Evolutionary conservation across 1,140 invertebrate genomes (phyloP).

Genomic region (Brachionus calyciflorus): DNA sequence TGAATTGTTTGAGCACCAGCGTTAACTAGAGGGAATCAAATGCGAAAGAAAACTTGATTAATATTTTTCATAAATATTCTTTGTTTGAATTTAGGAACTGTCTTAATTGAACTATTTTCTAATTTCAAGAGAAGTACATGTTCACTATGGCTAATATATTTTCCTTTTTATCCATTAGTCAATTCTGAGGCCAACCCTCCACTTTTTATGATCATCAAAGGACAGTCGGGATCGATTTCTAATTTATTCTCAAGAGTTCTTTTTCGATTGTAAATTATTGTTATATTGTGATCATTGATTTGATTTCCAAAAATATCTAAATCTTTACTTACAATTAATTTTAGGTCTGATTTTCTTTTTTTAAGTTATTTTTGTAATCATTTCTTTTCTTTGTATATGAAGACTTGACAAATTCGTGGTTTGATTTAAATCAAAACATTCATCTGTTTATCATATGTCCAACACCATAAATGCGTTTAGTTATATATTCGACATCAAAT

Average conservation of each 20-base stretch:
- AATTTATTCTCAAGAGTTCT: background rate
- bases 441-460: background rate
- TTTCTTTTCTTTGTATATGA: slow-evolving; percentile 2
- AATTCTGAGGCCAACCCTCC: background rate
- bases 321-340: background rate
- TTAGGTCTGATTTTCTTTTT: background rate
- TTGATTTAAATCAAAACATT: background rate
- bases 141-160: background rate
- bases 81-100: background rate
- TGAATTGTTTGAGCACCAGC: background rate
- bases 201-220: background rate
- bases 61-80: background rate
- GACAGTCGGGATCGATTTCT: background rate
- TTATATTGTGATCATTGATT: background rate
- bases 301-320: background rate
- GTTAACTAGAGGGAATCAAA: background rate
- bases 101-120: background rate
- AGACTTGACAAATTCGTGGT: background rate
- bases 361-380: background rate
- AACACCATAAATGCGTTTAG: background rate
- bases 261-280: background rate
- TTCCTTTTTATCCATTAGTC: background rate
- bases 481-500: background rate
- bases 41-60: background rate
- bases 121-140: no score